Evolutionary conservation across 2,113 vertebrate genomes (phyloP), one percentile per base, ranked within the genome.

Genomic region (Brachirus orientalis): DNA sequence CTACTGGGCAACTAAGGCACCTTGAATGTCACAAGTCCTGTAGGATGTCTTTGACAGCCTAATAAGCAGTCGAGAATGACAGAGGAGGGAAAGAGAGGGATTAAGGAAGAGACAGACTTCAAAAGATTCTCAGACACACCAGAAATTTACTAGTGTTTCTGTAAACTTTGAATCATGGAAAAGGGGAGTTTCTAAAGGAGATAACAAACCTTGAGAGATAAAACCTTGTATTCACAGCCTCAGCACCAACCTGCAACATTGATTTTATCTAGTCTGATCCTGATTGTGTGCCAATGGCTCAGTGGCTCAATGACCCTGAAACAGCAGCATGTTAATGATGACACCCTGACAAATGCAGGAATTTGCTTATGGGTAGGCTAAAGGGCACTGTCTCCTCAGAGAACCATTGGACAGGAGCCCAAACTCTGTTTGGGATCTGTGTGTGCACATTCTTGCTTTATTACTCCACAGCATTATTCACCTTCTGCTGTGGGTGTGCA

Each of bases 321-420:
- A 10, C 20, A 13, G 17, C 22, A 53, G 63, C 67, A 20, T 54
- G 75, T 80, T 60, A 71, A 85, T 63, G 59, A 77, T 61, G 68
- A 59, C 64, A 50, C 53, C n/a, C 51, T 12, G 70, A 57, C 37
- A 63, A 50, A 63, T 50, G 63, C 61, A 51, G 79, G 72, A 52
- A 57, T 18, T 53, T 52, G 61, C 20, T 11, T 44, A 50, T 45
- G 36, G 56, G 59, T 33, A 47, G 63, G 69, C 54, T 55, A 72
- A 64, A 82, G 80, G 70, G 40, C 75, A 50, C 37, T 13, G 1
- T 58, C 54, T 65, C 56, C 22, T 69, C 63, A 22, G 79, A 72
- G 75, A 28, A 63, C 50, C 33, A 45, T 18, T 57, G 46, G 66
- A 20, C 47, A 65, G 59, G 10, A 43, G 50, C 50, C 52, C 59